These are phyloP conservation scores for Helicoverpa assulta DNA, from an alignment of 2,888 invertebrate genomes.

Conservation along the genomic window DNA sequence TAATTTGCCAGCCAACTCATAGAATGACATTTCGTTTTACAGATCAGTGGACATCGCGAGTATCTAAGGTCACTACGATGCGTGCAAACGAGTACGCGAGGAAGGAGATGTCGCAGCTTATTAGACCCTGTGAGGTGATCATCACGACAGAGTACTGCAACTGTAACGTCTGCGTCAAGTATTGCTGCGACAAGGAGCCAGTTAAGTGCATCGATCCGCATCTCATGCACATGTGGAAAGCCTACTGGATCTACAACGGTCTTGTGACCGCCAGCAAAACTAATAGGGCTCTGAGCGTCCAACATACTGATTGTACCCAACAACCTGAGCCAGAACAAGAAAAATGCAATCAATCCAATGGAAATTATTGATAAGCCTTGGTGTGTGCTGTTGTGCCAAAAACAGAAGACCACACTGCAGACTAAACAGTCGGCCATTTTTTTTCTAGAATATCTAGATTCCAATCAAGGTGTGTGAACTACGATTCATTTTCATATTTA, in stretches of 20 bases:
- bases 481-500: too few species aligned
- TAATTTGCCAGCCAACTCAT: too few species aligned
- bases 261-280: slow-evolving; percentile 42
- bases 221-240: slow-evolving; percentile 36
- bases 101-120: too few species aligned
- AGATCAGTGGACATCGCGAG: too few species aligned
- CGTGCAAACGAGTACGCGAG: neutral
- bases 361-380: slow-evolving; percentile 8
- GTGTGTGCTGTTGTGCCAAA: neutral
- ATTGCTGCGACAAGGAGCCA: slow-evolving; percentile 16
- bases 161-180: slow-evolving; percentile 29
- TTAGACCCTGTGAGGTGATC: neutral
- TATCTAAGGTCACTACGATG: neutral
- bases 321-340: neutral
- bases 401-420: too few species aligned
- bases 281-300: slow-evolving; percentile 22
- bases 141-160: slow-evolving; percentile 14
- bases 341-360: neutral
- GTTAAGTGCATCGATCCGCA: slow-evolving; percentile 39
- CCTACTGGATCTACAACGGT: slow-evolving; percentile 46
- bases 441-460: too few species aligned
- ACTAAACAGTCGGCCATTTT: too few species aligned
- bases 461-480: too few species aligned
- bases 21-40: too few species aligned
- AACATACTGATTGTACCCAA: neutral